These are phyloP conservation scores for Australoheros facetus DNA, from an alignment of 2,797 vertebrate species.

Conservation along the genomic window DNA sequence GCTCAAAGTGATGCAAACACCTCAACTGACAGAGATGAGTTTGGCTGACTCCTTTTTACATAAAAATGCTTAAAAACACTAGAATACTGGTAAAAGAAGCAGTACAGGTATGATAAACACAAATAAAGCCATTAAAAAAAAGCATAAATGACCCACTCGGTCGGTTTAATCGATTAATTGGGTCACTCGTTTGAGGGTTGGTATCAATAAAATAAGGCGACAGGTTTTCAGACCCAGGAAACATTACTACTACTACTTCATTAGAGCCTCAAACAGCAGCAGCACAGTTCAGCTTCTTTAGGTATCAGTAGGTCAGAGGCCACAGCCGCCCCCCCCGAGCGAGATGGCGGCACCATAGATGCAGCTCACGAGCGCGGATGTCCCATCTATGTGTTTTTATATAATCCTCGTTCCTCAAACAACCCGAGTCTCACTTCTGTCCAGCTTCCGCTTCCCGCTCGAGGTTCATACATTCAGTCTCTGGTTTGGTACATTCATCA, in stretches of 20 bases:
- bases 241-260: not conserved
- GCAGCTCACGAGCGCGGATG: not conserved
- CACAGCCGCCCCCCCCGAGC: not conserved
- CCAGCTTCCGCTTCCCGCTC: slow-evolving; percentile 13
- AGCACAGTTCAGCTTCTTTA: too few relatives aligned
- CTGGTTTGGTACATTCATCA: slow-evolving; percentile 69
- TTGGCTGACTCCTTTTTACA: too few relatives aligned
- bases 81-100: not conserved
- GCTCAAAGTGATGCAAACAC: not conserved
- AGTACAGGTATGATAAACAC: not conserved
- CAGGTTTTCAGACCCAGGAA: not conserved
- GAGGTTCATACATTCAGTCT: slow-evolving; percentile 67
- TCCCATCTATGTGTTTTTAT: too few relatives aligned
- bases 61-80: not conserved
- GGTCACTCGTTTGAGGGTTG: not conserved
- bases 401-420: not conserved
- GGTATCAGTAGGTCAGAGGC: too few relatives aligned
- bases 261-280: not conserved
- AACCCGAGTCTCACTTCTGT: not conserved
- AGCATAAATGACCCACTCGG: not conserved
- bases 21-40: too few relatives aligned
- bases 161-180: not conserved
- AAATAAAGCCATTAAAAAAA: not conserved
- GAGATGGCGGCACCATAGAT: not conserved
- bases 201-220: not conserved